These are phyloP conservation scores for Microchrysa polita DNA, from an alignment of 2,888 invertebrate genomes.

Conservation along the genomic window DNA sequence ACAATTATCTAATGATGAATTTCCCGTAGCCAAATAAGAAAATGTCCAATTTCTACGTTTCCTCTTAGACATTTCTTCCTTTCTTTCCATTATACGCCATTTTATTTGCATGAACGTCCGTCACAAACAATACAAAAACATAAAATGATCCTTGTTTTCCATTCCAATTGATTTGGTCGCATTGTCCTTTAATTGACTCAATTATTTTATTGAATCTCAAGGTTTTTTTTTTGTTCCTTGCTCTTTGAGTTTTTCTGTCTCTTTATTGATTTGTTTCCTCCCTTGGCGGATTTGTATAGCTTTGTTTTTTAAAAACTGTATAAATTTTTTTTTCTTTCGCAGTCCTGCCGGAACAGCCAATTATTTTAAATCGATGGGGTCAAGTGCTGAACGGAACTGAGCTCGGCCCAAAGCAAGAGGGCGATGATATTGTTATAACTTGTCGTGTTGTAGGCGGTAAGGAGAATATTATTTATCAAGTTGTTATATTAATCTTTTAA, in stretches of 20 bases:
- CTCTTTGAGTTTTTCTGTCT: too few species aligned
- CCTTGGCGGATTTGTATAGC: background rate
- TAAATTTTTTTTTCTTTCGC: constrained; percentile 53
- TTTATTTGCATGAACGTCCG: constrained; percentile 20
- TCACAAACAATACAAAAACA: too few species aligned
- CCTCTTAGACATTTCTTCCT: background rate
- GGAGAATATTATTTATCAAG: constrained; percentile 54
- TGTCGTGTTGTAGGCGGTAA: constrained; percentile 89
- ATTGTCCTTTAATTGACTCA: background rate
- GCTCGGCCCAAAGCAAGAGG: constrained; percentile 86
- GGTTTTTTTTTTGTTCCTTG: constrained; percentile 1
- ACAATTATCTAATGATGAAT: too few species aligned
- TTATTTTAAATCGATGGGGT: constrained; percentile 86
- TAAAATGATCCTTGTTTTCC: background rate
- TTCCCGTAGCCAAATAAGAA: background rate
- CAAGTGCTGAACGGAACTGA: constrained; percentile 74
- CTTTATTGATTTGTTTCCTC: too few species aligned
- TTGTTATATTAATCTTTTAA: background rate
- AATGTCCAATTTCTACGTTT: background rate
- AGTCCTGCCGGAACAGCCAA: constrained; percentile 90
- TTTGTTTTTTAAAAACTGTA: constrained; percentile 10
- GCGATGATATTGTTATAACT: constrained; percentile 84
- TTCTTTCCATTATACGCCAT: constrained; percentile 21
- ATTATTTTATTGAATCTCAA: constrained; percentile 12
- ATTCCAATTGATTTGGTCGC: constrained; percentile 12